Conservation (phyloP, 1,140 invertebrate genomes). For the Dreissena rostriformis region DNA sequence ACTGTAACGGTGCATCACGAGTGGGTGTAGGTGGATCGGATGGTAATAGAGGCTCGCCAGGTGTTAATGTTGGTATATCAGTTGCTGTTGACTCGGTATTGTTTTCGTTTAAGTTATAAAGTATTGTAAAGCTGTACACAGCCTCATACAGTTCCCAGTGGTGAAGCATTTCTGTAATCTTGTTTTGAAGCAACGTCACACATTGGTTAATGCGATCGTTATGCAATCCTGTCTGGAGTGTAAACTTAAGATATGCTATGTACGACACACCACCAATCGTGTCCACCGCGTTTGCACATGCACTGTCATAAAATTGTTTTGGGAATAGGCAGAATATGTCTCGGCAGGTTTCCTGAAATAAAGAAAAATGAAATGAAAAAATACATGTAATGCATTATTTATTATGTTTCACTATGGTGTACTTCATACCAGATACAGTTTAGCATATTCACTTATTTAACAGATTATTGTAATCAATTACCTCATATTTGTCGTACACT, state of each 20-base stretch:
- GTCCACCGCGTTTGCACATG: conserved; percentile 13
- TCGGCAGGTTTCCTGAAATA: conserved; percentile 21
- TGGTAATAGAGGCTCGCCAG: not conserved
- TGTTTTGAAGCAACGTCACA: not conserved
- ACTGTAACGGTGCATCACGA: not conserved
- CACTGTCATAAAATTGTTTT: not conserved
- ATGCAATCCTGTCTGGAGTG: not conserved
- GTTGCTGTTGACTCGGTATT: no score
- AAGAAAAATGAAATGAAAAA: not conserved
- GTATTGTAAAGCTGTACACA: not conserved
- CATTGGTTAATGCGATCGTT: not conserved
- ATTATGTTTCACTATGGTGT: not conserved
- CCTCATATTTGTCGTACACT: not conserved
- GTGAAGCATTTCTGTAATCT: not conserved
- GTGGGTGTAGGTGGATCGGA: not conserved
- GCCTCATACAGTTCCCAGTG: not conserved
- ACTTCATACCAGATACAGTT: not conserved
- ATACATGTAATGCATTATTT: no score
- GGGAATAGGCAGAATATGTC: conserved; percentile 25
- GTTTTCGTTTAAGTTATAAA: not conserved
- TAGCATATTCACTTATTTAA: not conserved
- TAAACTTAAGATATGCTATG: conserved; percentile 4
- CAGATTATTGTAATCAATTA: not conserved
- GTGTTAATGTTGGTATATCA: not conserved
- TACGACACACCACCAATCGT: conserved; percentile 20